Evolutionary conservation across 2,113 vertebrate species (phyloP), one percentile per base, ranked within the genome.

Genomic region (Gallinago paraguaiae): DNA sequence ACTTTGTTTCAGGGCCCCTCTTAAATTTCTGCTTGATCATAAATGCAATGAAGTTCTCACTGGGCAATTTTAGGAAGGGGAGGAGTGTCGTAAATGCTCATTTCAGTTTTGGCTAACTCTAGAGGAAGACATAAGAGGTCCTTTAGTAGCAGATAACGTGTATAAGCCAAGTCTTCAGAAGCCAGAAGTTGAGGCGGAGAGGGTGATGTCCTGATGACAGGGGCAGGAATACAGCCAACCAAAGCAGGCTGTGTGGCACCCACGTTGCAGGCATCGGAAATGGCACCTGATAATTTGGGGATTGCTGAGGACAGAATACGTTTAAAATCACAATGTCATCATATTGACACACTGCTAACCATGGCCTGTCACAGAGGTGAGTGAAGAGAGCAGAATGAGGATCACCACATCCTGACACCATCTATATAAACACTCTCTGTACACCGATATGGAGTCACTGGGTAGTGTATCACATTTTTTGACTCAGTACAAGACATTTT

Each of bases 1-100:
- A 80, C 88, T 96, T 93, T 97, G 86, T 98, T 96, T 51, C 85
- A 74, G 81, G 53, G 68, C 57, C 48, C n/a, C 31, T 95, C 94
- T 97, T 92, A n/a, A 64, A 54, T 96, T 97, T 97, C 95, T 95
- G 74, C 94, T 94, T 76, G 30, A 82, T 86, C 56, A 84, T 64
- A 92, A 94, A 84, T n/a, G 51, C 5, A 8, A 56, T 22, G 46
- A 81, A 56, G 80, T 57, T 89, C 76, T 94, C 17, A 13, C n/a
- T 24, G 79, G 63, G 63, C 7, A 30, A 33, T 61, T n/a, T 59
- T 35, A 57, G 82, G 63, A 51, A 46, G 19, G 14, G 22, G 25
- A 67, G 43, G 35, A 60, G 64, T 33, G 37, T 22, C 41, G 10
- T 33, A 43, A 43, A 24, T 13, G 53, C 57, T 90, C 39, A 5